phyloP scores from a whole-genome alignment of 2,113 vertebrate genomes.

The Delphinus delphis region DNA sequence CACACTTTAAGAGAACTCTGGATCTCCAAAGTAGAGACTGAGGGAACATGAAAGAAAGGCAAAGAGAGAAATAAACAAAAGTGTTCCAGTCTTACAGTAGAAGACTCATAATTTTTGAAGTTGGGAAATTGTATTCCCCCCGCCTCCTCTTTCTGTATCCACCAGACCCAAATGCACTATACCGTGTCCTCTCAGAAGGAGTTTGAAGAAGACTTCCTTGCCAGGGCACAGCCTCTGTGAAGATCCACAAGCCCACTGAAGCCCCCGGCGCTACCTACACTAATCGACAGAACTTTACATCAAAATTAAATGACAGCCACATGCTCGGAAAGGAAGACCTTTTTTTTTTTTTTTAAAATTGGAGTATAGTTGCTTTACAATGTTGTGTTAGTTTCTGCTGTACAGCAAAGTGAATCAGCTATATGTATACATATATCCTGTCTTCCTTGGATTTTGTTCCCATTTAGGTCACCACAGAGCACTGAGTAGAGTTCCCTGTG shows the following conservation, averaged over 20 bases:
- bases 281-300: background rate
- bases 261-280: background rate
- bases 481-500: no score
- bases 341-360: no score
- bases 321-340: background rate
- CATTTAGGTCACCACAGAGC: no score
- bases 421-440: no score
- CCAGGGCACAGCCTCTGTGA: background rate
- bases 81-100: background rate
- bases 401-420: no score
- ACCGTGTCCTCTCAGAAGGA: background rate
- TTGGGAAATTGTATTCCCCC: background rate
- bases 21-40: background rate
- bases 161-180: background rate
- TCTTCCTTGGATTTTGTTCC: no score
- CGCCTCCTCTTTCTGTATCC: background rate
- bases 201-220: background rate
- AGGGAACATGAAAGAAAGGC: background rate
- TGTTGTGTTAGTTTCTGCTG: no score
- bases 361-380: no score
- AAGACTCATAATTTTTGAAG: background rate
- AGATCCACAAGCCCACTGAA: background rate
- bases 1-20: background rate
- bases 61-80: background rate
- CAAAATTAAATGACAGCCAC: background rate